Evolutionary conservation across 30 jellyfish, hydroid and myxozoan genomes (phyloP), one percentile per base, ranked within the genome.

Genomic region (Catostylus mosaicus): DNA sequence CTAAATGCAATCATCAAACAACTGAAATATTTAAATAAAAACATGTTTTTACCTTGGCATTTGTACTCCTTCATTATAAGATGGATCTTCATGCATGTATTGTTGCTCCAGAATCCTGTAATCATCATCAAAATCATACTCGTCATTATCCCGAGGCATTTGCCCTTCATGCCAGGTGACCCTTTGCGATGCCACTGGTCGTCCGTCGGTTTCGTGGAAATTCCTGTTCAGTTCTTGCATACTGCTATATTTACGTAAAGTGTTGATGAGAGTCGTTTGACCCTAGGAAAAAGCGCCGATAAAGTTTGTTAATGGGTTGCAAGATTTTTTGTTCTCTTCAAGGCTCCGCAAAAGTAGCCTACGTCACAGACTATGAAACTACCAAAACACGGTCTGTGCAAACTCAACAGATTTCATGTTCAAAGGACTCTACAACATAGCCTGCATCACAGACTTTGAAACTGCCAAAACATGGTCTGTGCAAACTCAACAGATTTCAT

Each of bases 171-270:
- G 81, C 97, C 97, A 90, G 10, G 97, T 83, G 66, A 57, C 63
- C 52, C 96, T 67, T n/a, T 83, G 22, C 26, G 66, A 10, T 31
- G 30, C 43, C 2, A 59, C 65, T 4, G 31, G 91, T 9, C 47
- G 65, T 2, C 64, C 76, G 47, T 92, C 97, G 22, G 86, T 27
- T 30, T 82, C 88, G 38, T 93, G 96, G 20, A 40, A 72, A 69
- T 76, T 62, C 46, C 60, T 29, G 46, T 84, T 71, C 60, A 93
- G 71, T 1, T 93, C 98, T 64, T 87, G 96, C 97, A 93, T 82
- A 38, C 98, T 93, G 80, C 90, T 93, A 85, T 93, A 93, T 52
- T 80, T 77, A 34, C 94, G 83, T 34, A 93, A 6, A 3, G 97
- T 86, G 80, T 87, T 95, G 8, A 93, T 52, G n/a, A 93, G 66